A percentile compares a stretch with the other conserved stretches of the same genome.
Evolutionary conservation across 2,113 vertebrate species (phyloP).

Genomic region (Sebastes fasciatus): DNA sequence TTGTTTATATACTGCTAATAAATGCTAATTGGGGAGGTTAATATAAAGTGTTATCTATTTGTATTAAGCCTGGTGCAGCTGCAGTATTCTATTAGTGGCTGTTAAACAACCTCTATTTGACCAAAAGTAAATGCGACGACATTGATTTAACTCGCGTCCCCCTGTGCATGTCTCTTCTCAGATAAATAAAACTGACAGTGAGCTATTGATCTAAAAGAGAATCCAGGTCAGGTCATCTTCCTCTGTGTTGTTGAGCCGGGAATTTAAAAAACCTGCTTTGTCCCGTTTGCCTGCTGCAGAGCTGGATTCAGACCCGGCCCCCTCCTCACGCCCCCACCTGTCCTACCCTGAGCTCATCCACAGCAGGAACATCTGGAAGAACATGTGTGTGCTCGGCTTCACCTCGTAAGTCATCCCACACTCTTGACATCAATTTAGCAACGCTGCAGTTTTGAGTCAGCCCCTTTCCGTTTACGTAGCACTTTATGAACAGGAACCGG

Average conservation of each 20-base stretch:
- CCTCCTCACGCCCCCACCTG: conserved; percentile 79
- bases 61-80: not conserved
- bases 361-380: conserved; percentile 94
- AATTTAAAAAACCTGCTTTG: conserved; percentile 1
- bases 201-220: conserved; percentile 14
- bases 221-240: conserved; percentile 1
- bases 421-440: not conserved
- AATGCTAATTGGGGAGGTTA: not conserved
- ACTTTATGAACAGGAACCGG: conserved; percentile 13
- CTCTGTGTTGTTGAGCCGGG: not conserved
- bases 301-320: conserved; percentile 84
- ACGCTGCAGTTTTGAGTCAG: not conserved
- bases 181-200: not conserved
- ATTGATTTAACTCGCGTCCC: not conserved
- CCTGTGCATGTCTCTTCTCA: not conserved
- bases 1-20: not conserved
- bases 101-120: not conserved
- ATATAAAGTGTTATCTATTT: not conserved
- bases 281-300: conserved; percentile 76
- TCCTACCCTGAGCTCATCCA: conserved; percentile 87
- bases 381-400: conserved; percentile 91
- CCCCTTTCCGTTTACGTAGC: not conserved
- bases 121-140: not conserved
- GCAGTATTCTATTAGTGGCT: not conserved
- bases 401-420: conserved; percentile 87